A percentile compares a stretch with the other conserved stretches of the same genome.
phyloP scores from a whole-genome alignment of 2,888 invertebrate genomes.

The Blera fallax region DNA sequence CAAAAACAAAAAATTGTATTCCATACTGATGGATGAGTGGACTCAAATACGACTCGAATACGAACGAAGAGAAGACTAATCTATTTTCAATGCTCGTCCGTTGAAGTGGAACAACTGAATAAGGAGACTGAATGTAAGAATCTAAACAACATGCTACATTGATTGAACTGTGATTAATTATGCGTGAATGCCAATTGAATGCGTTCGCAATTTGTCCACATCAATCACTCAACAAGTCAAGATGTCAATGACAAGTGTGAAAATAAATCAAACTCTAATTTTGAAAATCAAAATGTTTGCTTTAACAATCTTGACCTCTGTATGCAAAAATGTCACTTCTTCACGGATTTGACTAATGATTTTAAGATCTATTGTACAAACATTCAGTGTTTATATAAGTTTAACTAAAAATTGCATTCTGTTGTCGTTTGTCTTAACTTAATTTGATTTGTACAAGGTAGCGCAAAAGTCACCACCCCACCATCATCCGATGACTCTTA shows the following conservation, averaged over 20 bases:
- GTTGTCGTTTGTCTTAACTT: too few species aligned
- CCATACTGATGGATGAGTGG: not conserved
- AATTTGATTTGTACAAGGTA: too few species aligned
- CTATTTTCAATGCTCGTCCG: not conserved
- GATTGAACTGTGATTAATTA: constrained; percentile 65
- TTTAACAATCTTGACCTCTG: not conserved
- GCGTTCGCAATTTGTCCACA: constrained; percentile 38
- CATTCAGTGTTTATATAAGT: not conserved
- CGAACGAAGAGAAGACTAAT: not conserved
- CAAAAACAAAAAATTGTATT: too few species aligned
- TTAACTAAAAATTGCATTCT: too few species aligned
- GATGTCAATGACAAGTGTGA: constrained; percentile 32
- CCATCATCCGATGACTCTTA: too few species aligned
- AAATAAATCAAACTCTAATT: not conserved
- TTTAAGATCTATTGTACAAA: not conserved
- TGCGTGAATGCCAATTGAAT: constrained; percentile 64
- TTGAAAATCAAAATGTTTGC: not conserved
- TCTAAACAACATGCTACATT: constrained; percentile 20
- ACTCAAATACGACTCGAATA: not conserved
- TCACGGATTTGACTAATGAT: not conserved
- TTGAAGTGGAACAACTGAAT: not conserved
- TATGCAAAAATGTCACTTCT: not conserved
- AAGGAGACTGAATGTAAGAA: not conserved
- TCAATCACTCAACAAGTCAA: constrained; percentile 42
- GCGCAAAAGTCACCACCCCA: too few species aligned